Base-by-base conservation (phyloP, 2,797 vertebrate genomes). In the Coccyzus lansbergi region DNA sequence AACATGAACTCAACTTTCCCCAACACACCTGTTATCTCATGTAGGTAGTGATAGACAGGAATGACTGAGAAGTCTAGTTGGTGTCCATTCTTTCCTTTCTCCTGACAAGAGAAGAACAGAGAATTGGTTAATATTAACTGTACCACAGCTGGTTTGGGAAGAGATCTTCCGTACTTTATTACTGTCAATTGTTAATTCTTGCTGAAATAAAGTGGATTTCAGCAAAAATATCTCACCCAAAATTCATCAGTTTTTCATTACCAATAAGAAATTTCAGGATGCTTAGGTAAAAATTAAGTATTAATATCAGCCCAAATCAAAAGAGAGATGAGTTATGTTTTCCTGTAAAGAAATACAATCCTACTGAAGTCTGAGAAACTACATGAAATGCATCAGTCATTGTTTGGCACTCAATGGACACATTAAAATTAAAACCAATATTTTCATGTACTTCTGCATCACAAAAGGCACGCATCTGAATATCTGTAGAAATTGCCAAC, bases 11-110 rank as follows among this genome's bases (percentile, higher is more conserved):
- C 22, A 65, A 58, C 9, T 8, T 72, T 65, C 59, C 26, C 25
- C 26, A 46, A 6, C 7, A 28, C 3, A 10, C 6, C 4, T 34
- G 5, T 55, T 70, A 25, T 2, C 19, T 7, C 4, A 0, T 7
- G 10, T 14, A 2, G 2, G 34, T 8, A 70, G 6, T 19, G 56
- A 25, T 1, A n/a, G 5, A 15, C 14, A 81, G 24, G 51, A 65
- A 9, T 52, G 29, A 34, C 15, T 25, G 24, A 63, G 5, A 12
- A 38, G 14, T 59, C 19, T 6, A 18, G 33, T n/a, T 46, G 3
- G 6, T 38, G 48, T 31, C 40, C 5, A 7, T 65, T 63, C 46
- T 63, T 72, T 42, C 21, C 5, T 55, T 63, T 52, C 28, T 59
- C 5, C 25, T 60, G 38, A n/a, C 7, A 59, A 53, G 12, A 4